These are phyloP conservation scores for Karalla daura DNA, from an alignment of 2,797 vertebrate species.

Conservation along the genomic window DNA sequence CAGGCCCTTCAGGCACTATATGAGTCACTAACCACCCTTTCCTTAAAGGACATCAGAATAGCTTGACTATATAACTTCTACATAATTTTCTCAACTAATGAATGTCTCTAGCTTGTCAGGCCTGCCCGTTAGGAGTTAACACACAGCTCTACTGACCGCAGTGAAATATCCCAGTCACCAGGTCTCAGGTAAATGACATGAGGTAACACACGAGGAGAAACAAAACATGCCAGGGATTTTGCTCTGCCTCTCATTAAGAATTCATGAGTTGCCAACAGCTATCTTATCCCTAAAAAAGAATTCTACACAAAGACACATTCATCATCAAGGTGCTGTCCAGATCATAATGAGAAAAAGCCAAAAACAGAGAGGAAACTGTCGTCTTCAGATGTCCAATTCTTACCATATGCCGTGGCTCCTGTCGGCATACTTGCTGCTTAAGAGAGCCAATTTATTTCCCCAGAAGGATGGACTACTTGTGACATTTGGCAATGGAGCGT, in stretches of 20 bases:
- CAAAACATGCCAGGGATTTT: slow-evolving; percentile 51
- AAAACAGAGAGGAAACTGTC: slow-evolving; percentile 65
- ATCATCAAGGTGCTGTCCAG: slow-evolving; percentile 72
- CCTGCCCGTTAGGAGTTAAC: background rate
- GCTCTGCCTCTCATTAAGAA: slow-evolving; percentile 59
- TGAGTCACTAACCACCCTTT: background rate
- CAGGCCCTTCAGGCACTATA: background rate
- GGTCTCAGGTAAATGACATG: slow-evolving; percentile 41
- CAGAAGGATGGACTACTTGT: slow-evolving; percentile 76
- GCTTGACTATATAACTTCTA: background rate
- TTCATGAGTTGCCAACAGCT: slow-evolving; percentile 58
- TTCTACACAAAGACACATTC: slow-evolving; percentile 62
- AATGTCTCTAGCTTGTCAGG: background rate
- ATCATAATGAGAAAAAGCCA: slow-evolving; percentile 75
- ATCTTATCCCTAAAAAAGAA: slow-evolving; percentile 54
- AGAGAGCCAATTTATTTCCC: slow-evolving; percentile 81
- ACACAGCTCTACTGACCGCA: background rate
- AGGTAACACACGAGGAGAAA: slow-evolving; percentile 49
- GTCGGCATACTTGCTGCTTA: slow-evolving; percentile 67
- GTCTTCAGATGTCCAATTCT: slow-evolving; percentile 66
- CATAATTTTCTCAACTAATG: background rate
- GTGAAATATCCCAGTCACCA: slow-evolving; percentile 36
- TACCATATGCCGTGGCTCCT: slow-evolving; percentile 72
- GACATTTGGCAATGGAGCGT: slow-evolving; percentile 78
- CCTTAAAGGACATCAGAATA: background rate